Percentiles rank a stretch among this genome's conserved stretches.
Conservation (phyloP, 2,797 vertebrate genomes). For the Mastacembelus armatus region DNA sequence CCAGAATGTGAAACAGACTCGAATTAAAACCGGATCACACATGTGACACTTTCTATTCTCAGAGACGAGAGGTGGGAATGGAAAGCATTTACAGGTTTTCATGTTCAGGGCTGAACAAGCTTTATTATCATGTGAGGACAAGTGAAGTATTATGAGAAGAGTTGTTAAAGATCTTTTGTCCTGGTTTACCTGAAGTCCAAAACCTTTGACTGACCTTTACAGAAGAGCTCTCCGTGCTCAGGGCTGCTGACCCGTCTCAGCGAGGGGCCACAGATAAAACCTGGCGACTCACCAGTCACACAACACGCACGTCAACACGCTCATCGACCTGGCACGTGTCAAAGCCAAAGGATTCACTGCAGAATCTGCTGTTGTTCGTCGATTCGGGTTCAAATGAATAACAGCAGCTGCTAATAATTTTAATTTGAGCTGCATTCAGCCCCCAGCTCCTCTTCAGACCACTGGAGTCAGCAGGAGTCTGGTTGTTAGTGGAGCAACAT, state of each 20-base stretch:
- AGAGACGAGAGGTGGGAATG: too few relatives aligned
- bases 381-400: background rate
- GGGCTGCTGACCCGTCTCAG: constrained; percentile 29
- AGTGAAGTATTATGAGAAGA: too few relatives aligned
- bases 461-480: constrained; percentile 2
- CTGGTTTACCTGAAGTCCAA: constrained; percentile 1
- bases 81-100: too few relatives aligned
- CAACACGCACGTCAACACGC: background rate
- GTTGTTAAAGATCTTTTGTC: background rate
- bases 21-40: too few relatives aligned
- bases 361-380: background rate
- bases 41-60: too few relatives aligned
- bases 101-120: too few relatives aligned
- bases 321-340: background rate
- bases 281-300: constrained; percentile 17
- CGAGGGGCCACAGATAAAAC: background rate
- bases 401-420: background rate
- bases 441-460: background rate
- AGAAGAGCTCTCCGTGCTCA: constrained; percentile 16
- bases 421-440: background rate
- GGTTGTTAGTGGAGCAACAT: background rate
- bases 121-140: too few relatives aligned
- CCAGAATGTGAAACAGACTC: too few relatives aligned
- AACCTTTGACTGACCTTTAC: background rate
- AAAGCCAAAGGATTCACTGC: constrained; percentile 3